Percentiles rank a stretch among this genome's conserved stretches.
phyloP scores from a whole-genome alignment of 2,888 invertebrate species.

The Calameuta idolon region DNA sequence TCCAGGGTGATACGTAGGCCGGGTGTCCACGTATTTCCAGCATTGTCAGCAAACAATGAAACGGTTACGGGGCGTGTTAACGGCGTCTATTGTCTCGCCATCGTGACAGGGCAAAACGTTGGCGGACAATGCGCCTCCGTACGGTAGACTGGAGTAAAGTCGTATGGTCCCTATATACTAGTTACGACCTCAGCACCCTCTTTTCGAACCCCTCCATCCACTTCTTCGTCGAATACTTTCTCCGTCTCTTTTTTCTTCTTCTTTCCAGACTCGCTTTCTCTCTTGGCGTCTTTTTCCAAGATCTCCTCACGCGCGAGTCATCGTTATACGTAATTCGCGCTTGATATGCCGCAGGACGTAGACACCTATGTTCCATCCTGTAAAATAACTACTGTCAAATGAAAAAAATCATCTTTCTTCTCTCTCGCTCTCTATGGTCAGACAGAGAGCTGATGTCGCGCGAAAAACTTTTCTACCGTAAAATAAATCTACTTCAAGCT shows the following conservation, averaged over 20 bases:
- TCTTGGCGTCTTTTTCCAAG: neutral
- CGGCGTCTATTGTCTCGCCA: constrained; percentile 54
- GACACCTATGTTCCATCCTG: neutral
- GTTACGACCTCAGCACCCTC: neutral
- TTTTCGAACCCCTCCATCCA: neutral
- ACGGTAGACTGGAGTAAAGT: constrained; percentile 39
- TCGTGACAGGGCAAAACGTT: constrained; percentile 47
- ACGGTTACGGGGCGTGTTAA: constrained; percentile 58
- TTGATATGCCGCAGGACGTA: neutral
- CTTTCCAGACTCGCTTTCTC: neutral
- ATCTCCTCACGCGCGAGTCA: neutral
- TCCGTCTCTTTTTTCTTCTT: neutral
- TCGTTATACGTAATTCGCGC: neutral
- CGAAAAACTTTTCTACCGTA: neutral
- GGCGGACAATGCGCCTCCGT: constrained; percentile 46
- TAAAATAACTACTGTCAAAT: neutral
- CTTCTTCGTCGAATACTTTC: neutral
- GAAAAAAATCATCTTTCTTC: neutral
- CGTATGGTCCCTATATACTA: constrained; percentile 25
- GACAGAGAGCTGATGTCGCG: neutral
- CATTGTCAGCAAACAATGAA: constrained; percentile 61
- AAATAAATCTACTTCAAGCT: neutral
- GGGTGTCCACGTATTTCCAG: constrained; percentile 43
- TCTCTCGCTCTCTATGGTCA: neutral
- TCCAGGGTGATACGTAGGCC: constrained; percentile 28